Evolutionary conservation across 2,797 vertebrate genomes (phyloP).

Genomic region (Sebastes matsubarae): DNA sequence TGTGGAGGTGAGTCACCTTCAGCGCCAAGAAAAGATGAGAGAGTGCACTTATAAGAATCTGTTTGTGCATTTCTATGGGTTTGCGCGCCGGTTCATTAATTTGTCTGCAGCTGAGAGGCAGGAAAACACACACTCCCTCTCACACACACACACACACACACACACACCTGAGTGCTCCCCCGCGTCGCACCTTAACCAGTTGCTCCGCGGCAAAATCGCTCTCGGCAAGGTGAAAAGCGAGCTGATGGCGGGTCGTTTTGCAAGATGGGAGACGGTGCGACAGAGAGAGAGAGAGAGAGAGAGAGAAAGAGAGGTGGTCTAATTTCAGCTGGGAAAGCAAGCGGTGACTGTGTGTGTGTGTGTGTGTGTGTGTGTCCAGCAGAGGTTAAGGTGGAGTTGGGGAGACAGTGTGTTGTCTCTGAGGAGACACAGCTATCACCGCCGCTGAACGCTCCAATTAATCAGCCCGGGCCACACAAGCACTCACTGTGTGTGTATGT

Average conservation of each 20-base stretch:
- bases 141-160: neutral
- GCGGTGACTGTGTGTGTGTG: constrained; percentile 19
- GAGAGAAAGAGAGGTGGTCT: constrained; percentile 53
- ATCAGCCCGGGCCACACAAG: constrained; percentile 67
- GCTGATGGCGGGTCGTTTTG: constrained; percentile 56
- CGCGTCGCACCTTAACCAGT: constrained; percentile 23
- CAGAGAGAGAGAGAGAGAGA: constrained; percentile 9
- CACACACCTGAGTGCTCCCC: constrained; percentile 29
- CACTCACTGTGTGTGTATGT: neutral
- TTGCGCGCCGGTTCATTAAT: constrained; percentile 45
- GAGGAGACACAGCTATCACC: constrained; percentile 73
- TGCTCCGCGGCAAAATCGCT: constrained; percentile 52
- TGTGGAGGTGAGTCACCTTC: constrained; percentile 55
- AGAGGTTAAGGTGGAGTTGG: constrained; percentile 69
- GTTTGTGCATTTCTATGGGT: constrained; percentile 47
- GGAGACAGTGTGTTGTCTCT: constrained; percentile 71
- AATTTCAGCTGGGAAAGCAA: constrained; percentile 59
- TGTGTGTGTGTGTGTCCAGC: constrained; percentile 45
- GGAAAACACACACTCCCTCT: constrained; percentile 5
- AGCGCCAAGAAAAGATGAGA: constrained; percentile 31
- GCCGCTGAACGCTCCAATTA: constrained; percentile 74
- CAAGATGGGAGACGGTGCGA: constrained; percentile 44
- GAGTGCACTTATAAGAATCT: constrained; percentile 33
- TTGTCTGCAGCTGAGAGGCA: constrained; percentile 47
- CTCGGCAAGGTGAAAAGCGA: constrained; percentile 71